A percentile compares a stretch with the other conserved stretches of the same genome.
These are phyloP conservation scores for Chloebia gouldiae DNA, from an alignment of 2,113 vertebrate species.

Conservation along the genomic window DNA sequence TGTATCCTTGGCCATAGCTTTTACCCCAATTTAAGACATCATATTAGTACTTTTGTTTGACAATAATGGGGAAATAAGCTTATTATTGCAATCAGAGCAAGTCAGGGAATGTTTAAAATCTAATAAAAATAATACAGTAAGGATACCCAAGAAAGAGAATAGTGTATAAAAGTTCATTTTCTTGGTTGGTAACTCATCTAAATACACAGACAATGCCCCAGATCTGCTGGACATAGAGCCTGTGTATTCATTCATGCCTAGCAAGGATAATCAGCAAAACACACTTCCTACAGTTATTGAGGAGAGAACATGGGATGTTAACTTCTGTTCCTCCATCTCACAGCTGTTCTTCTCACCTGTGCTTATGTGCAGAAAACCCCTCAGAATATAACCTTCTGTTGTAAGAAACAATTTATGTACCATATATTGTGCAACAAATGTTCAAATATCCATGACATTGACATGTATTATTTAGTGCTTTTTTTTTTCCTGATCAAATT, in stretches of 20 bases:
- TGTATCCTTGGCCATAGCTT: background rate
- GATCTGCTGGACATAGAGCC: background rate
- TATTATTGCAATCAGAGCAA: background rate
- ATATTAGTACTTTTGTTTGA: background rate
- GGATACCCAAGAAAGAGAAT: background rate
- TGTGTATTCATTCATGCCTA: background rate
- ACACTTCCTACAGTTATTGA: background rate
- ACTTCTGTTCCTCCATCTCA: background rate
- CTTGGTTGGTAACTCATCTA: background rate
- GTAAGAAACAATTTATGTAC: background rate
- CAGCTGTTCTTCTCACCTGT: background rate
- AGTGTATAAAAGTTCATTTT: background rate
- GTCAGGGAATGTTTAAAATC: background rate
- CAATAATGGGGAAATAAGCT: constrained; percentile 36
- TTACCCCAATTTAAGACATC: background rate
- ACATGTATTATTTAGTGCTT: constrained; percentile 9
- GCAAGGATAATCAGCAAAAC: background rate
- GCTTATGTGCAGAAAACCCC: background rate
- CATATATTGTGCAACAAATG: background rate
- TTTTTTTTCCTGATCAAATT: constrained; percentile 34
- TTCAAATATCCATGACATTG: background rate
- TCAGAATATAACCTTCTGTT: background rate
- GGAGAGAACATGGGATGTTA: background rate
- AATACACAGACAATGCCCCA: background rate
- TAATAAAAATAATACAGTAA: background rate